These are phyloP conservation scores for Pteria penguin DNA, from an alignment of 2,888 invertebrate species.

Conservation along the genomic window DNA sequence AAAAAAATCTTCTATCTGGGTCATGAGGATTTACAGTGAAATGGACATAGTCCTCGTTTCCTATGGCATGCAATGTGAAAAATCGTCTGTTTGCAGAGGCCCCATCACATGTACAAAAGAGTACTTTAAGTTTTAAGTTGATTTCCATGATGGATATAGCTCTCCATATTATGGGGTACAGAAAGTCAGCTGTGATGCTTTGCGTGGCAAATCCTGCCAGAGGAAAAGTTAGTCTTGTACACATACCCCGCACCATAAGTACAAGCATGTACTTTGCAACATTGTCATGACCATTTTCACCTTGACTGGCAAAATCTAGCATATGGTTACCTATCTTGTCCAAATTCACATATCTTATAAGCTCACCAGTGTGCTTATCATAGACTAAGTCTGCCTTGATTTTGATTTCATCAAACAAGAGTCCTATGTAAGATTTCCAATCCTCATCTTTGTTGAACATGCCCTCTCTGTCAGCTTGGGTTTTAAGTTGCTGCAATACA, in stretches of 20 bases:
- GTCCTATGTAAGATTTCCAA: slow-evolving; percentile 33
- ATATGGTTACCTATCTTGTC: slow-evolving; percentile 25
- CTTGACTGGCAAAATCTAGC: background rate
- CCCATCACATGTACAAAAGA: too few species aligned
- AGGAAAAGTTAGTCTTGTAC: slow-evolving; percentile 39
- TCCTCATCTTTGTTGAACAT: background rate
- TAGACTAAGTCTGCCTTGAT: slow-evolving; percentile 44
- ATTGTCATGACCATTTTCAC: background rate
- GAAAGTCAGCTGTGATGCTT: slow-evolving; percentile 44
- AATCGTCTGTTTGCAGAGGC: too few species aligned
- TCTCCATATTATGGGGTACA: slow-evolving; percentile 40
- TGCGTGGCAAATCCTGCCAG: slow-evolving; percentile 46
- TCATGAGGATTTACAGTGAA: too few species aligned
- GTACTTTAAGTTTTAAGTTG: too few species aligned
- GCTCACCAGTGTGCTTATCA: slow-evolving; percentile 49
- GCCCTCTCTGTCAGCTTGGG: slow-evolving; percentile 14
- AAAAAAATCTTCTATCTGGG: slow-evolving; percentile 30
- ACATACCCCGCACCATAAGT: slow-evolving; percentile 40
- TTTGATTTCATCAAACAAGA: slow-evolving; percentile 54
- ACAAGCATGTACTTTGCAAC: background rate
- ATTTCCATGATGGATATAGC: slow-evolving; percentile 38
- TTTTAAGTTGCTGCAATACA: slow-evolving; percentile 30
- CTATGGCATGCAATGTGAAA: too few species aligned
- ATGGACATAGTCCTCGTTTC: too few species aligned
- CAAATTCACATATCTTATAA: slow-evolving; percentile 47